Base-by-base conservation (phyloP, 2,113 vertebrate genomes). In the Clinocottus analis region DNA sequence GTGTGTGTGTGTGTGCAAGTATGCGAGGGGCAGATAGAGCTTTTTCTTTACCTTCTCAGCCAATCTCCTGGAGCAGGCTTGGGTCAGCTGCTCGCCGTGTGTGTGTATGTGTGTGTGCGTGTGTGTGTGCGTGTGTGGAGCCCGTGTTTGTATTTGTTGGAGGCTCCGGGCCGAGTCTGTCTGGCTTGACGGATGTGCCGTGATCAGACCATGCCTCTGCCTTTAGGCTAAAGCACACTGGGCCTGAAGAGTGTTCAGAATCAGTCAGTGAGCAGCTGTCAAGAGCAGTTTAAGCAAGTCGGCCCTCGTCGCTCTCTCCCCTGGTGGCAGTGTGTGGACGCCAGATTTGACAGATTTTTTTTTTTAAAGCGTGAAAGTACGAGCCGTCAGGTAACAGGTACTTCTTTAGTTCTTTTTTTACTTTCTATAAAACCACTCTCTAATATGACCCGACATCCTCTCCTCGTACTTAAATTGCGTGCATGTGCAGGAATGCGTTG, bases 261-360 rank as follows among this genome's bases (percentile, higher is more conserved):
- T 75, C 87, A 35, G 83, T 74, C 62, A 3, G 77, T 45, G 77
- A 75, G 80, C 80, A 82, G 77, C 80, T 87, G 83, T 84, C 83
- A 79, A 64, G 71, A 75, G 80, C 85, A 82, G 78, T 85, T 86
- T 85, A 73, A 86, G 70, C 55, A 71, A 83, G 74, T 62, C n/a
- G 1, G 60, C 62, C 63, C 41, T 10, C 12, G 68, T 64, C 39
- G 8, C 9, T 66, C 60, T 59, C 60, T 41, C 39, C 37, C 66
- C 60, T 21, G 72, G 27, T 76, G 61, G 33, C 39, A 25, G 53
- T 27, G 51, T 56, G 66, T n/a, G 9, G 79, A 75, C 64, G 77
- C 70, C 71, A 67, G 64, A 33, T 83, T 80, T 74, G 75, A 71
- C 77, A 68, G 56, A 77, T 82, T 81, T 68, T 43, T 43, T 43